Evolutionary conservation across 2,113 vertebrate genomes (phyloP), one percentile per base, ranked within the genome.

Genomic region (Notarius lentiginosus): DNA sequence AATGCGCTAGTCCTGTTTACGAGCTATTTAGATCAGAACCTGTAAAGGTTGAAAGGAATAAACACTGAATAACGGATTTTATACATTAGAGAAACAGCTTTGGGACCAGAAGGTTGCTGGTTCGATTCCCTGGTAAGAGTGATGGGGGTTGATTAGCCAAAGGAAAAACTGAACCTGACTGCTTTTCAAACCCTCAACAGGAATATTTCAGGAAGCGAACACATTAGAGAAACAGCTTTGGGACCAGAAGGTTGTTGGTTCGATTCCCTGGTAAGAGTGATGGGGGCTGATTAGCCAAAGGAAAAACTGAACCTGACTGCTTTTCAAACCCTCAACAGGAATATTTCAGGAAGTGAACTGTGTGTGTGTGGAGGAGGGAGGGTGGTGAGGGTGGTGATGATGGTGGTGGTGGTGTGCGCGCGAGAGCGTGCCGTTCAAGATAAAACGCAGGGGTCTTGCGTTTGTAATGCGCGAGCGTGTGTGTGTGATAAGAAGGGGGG

Each of bases 401-500:
- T 41, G 41, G 4, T 41, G 41, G 41, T 41, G 41, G 41, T 41
- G 41, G 41, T 41, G 61, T 70, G 84, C 51, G 87, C 65, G 41
- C 34, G 60, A 82, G 88, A 89, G 88, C 83, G 88, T 84, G 89
- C 83, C 88, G 85, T 86, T 89, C 79, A 87, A 84, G 73, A 87
- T 88, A 87, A 91, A 92, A 92, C 89, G 73, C 90, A 91, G 87
- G 91, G 92, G 88, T 90, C 89, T 80, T 91, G 90, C 88, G 91
- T 92, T 93, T 93, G 92, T 90, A 87, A 90, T 92, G 90, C 89
- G 81, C 87, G 91, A 90, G 86, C 75, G 89, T 79, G 80, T 84
- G 89, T 92, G 90, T 91, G 91, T 85, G 91, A 94, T 93, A 91
- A 93, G 91, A 90, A 91, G 91, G 82, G 86, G 91, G 87, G 91